Percentiles rank a stretch among this genome's conserved stretches.
These are phyloP conservation scores for Ostrea edulis DNA, from an alignment of 1,140 invertebrate species.

Conservation along the genomic window DNA sequence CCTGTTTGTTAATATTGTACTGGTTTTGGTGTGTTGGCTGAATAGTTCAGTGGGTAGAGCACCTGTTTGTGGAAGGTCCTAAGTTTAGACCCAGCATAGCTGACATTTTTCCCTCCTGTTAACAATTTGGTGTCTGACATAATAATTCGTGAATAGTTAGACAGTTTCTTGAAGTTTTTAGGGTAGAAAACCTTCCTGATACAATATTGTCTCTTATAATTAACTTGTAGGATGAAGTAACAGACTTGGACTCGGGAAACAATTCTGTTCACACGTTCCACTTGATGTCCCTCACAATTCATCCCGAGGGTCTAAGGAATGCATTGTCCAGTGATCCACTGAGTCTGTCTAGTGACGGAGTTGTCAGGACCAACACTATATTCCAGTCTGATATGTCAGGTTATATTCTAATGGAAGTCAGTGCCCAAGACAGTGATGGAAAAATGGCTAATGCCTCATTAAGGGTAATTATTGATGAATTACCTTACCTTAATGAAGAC, in stretches of 20 bases:
- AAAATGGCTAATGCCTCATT: slow-evolving; percentile 56
- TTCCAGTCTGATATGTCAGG: slow-evolving; percentile 98
- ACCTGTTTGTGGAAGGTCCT: too few species aligned
- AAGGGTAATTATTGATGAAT: slow-evolving; percentile 47
- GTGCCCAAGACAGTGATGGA: slow-evolving; percentile 91
- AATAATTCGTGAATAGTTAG: too few species aligned
- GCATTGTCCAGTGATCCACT: slow-evolving; percentile 88
- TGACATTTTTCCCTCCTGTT: too few species aligned
- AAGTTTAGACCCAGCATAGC: too few species aligned
- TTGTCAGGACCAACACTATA: slow-evolving; percentile 94
- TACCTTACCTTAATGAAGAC: not conserved
- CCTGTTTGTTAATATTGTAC: too few species aligned
- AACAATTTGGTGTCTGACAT: too few species aligned
- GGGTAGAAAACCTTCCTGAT: too few species aligned
- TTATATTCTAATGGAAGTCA: slow-evolving; percentile 94
- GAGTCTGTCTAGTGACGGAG: slow-evolving; percentile 88
- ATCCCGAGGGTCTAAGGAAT: slow-evolving; percentile 79
- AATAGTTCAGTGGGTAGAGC: too few species aligned
- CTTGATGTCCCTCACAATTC: slow-evolving; percentile 86
- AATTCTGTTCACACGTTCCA: slow-evolving; percentile 90
- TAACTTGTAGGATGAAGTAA: slow-evolving; percentile 83
- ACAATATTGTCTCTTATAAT: too few species aligned
- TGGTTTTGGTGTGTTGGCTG: too few species aligned
- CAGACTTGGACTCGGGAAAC: slow-evolving; percentile 88
- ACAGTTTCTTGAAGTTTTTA: too few species aligned